phyloP scores from a whole-genome alignment of 1,140 invertebrate genomes.

The Octopus bimaculoides region DNA sequence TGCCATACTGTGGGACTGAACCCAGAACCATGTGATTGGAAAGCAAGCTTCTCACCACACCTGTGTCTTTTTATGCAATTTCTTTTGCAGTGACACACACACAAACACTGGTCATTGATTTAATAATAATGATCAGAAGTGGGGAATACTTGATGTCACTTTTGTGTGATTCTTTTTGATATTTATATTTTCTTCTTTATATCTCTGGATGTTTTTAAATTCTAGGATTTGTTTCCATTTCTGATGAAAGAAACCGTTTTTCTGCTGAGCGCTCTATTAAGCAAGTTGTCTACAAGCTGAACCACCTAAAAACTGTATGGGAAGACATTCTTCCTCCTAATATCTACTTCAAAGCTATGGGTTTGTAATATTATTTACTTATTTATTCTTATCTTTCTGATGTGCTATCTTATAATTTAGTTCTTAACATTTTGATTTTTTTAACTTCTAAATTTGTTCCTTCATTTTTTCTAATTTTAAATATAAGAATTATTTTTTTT shows the following conservation, averaged over 20 bases:
- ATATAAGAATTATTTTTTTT: not conserved
- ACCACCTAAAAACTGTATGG: slow-evolving; percentile 84
- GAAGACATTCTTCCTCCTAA: slow-evolving; percentile 70
- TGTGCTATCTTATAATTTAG: not conserved
- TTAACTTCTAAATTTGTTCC: not conserved
- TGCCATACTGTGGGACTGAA: no score
- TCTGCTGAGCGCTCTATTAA: slow-evolving; percentile 68
- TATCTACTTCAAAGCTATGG: slow-evolving; percentile 68
- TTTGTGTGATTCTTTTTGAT: no score
- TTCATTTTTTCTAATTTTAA: not conserved
- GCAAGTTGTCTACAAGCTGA: slow-evolving; percentile 80
- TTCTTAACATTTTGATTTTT: not conserved
- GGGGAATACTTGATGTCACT: no score
- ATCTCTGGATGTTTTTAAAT: no score
- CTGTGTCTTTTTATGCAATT: no score
- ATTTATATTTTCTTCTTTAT: no score
- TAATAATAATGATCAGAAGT: no score
- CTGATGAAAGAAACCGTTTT: slow-evolving; percentile 38
- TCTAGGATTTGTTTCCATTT: slow-evolving; percentile 47
- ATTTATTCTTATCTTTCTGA: not conserved
- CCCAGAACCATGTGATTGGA: no score
- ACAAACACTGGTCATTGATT: no score
- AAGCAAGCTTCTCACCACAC: no score
- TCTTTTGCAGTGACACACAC: no score
- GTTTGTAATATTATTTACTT: slow-evolving; percentile 24